A percentile compares a stretch with the other conserved stretches of the same genome.
These are phyloP conservation scores for Eupithecia abbreviata DNA, from an alignment of 2,888 invertebrate genomes.

Conservation along the genomic window DNA sequence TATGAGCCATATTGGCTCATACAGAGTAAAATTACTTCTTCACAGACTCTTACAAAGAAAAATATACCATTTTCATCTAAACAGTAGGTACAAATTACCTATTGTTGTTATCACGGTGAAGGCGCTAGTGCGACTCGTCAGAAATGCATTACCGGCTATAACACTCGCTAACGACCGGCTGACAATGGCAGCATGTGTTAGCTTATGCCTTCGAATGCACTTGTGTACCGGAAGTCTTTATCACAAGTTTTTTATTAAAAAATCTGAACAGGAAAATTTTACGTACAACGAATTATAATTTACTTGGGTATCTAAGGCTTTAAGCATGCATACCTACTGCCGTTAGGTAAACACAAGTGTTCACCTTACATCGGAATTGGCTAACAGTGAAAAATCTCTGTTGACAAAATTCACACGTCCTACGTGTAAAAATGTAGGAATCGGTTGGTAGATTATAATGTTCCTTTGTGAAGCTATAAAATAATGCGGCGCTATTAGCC, in stretches of 20 bases:
- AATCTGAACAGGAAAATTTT: too few relatives aligned
- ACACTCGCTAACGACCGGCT: constrained; percentile 38
- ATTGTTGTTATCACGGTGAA: constrained; percentile 17
- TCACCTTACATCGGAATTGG: too few relatives aligned
- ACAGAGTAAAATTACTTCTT: background rate
- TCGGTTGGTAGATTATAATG: background rate
- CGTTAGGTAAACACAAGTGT: too few relatives aligned
- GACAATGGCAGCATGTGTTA: constrained; percentile 23
- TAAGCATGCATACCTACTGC: too few relatives aligned
- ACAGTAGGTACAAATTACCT: constrained; percentile 12
- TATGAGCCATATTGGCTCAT: too few relatives aligned
- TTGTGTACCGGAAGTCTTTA: background rate
- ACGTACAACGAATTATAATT: too few relatives aligned
- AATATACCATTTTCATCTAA: constrained; percentile 3
- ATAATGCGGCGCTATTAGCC: background rate
- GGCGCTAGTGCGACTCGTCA: constrained; percentile 42
- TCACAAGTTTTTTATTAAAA: background rate
- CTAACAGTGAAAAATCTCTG: background rate
- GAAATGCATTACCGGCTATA: constrained; percentile 51
- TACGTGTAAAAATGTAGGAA: background rate
- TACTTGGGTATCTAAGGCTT: too few relatives aligned
- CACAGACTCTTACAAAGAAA: background rate
- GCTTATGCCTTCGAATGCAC: constrained; percentile 4
- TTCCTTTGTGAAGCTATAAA: background rate
- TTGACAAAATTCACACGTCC: background rate